Base-by-base conservation (phyloP, 37 sponge, comb jelly and placozoan species). In the Halichondria panicea region DNA sequence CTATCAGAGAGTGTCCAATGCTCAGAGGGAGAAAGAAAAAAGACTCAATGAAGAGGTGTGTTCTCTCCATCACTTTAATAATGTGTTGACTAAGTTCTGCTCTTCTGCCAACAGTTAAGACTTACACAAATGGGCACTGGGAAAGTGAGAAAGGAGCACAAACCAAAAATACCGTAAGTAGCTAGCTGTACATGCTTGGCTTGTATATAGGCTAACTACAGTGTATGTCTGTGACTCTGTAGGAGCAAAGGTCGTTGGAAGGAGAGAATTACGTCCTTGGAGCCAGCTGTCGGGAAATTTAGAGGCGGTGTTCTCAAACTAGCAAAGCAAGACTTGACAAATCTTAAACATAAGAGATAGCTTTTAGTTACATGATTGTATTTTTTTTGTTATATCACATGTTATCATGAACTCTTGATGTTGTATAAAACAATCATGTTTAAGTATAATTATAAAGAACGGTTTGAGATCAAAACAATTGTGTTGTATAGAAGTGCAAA, bases 231-330 rank as follows among this genome's bases (percentile, higher is more conserved):
- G 21, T 55, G 43, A 30, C 27, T 39, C 27, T 27, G 5, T 39
- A 77, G 73, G 63, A 68, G 72, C 1, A 78, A 43, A 39, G 86
- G 86, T 39, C 28, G 87, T 0, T 86, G 87, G 87, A 78, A 73
- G 70, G 87, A 86, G 22, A 74, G 41, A 0, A 56, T 66, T 2
- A 79, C 55, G 43, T 63, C 74, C 0, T 46, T 86, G 58, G 79
- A 79, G 0, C 87, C 87, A 68, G 35, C 60, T 15, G 60, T 78
- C 41, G 87, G 87, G 9, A 79, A 43, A 11, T 79, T 79, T 54
- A 86, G 55, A 58, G 67, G 44, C 37, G 80, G 79, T 48, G 75
- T 72, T 1, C 43, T 74, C 9, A 68, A 41, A 22, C 58, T 83
- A 19, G 41, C 38, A 19, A 12, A 67, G 19, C 52, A 8, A 13